A percentile compares a stretch with the other conserved stretches of the same genome.
phyloP scores from a whole-genome alignment of 92 coral and sea anemone genomes.

The Porites rus region DNA sequence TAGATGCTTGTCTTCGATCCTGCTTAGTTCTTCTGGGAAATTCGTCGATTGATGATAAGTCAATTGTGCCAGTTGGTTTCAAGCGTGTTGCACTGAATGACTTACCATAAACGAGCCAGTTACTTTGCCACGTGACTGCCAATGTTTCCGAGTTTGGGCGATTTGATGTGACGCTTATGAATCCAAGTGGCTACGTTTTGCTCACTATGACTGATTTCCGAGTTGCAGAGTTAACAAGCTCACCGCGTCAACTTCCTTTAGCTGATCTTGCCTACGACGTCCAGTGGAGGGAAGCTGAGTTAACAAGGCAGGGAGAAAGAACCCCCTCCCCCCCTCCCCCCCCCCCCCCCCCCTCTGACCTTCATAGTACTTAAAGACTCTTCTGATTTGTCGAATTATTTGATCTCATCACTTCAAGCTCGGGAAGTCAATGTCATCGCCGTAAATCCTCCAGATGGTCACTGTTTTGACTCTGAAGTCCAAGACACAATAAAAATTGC shows the following conservation, averaged over 20 bases:
- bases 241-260: slow-evolving; percentile 12
- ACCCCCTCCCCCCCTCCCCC: too few species aligned
- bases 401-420: slow-evolving; percentile 13
- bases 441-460: slow-evolving; percentile 18
- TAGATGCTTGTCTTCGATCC: slow-evolving; percentile 94
- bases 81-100: slow-evolving; percentile 11
- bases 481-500: slow-evolving; percentile 9
- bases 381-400: slow-evolving; percentile 8
- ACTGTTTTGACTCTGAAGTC: background rate
- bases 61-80: slow-evolving; percentile 62
- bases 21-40: slow-evolving; percentile 55
- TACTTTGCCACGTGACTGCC: slow-evolving; percentile 74
- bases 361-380: slow-evolving; percentile 49
- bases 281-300: slow-evolving; percentile 60
- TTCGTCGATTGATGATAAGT: background rate
- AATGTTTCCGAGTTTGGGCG: slow-evolving; percentile 13
- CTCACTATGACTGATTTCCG: slow-evolving; percentile 63
- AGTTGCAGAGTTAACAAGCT: slow-evolving; percentile 56
- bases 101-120: slow-evolving; percentile 21
- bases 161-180: slow-evolving; percentile 67
- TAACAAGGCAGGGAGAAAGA: background rate
- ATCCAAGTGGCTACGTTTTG: slow-evolving; percentile 53
- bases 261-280: slow-evolving; percentile 57
- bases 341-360: background rate
- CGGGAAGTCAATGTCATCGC: slow-evolving; percentile 23